Conservation (phyloP, 2,113 vertebrate genomes). For the Vulpes vulpes region DNA sequence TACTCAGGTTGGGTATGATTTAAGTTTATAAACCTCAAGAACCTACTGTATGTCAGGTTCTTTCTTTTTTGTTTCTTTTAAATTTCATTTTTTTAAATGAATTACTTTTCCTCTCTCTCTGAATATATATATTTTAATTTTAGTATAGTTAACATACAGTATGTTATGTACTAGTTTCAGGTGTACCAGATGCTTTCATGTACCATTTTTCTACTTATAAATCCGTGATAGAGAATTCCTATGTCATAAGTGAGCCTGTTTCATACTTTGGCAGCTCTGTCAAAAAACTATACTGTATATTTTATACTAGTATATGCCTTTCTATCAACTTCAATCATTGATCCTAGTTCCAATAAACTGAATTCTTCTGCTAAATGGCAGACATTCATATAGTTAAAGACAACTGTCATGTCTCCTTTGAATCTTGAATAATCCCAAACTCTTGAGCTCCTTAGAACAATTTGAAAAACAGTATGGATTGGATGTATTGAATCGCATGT, state of each 20-base stretch:
- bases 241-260: not conserved
- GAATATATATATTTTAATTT: not conserved
- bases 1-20: not conserved
- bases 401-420: not conserved
- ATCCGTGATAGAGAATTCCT: not conserved
- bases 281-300: not conserved
- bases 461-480: slow-evolving; percentile 9
- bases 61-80: not conserved
- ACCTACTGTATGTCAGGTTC: not conserved
- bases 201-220: not conserved
- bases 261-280: not conserved
- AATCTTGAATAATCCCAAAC: not conserved
- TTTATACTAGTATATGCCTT: not conserved
- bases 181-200: not conserved
- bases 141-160: not conserved
- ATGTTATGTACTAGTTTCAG: not conserved
- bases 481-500: not conserved
- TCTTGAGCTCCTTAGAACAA: not conserved
- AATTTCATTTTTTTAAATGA: not conserved
- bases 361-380: slow-evolving; percentile 29
- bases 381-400: not conserved
- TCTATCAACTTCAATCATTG: not conserved
- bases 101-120: not conserved
- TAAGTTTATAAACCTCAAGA: slow-evolving; percentile 31
- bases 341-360: not conserved